Conservation (phyloP, 2,113 vertebrate genomes). For the Saguinus midas region DNA sequence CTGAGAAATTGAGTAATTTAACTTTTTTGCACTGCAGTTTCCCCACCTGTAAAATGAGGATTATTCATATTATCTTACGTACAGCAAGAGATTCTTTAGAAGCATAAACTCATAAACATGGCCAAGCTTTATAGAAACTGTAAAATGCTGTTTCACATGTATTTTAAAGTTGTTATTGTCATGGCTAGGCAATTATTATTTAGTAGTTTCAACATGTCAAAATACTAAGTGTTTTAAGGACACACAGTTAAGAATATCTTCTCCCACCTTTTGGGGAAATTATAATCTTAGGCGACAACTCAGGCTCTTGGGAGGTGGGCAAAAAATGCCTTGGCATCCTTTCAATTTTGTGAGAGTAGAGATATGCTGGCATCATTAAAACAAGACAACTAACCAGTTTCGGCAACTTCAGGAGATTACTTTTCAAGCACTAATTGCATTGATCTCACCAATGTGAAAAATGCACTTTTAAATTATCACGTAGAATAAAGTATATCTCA, state of each 20-base stretch:
- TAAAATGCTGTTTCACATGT: background rate
- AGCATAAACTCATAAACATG: background rate
- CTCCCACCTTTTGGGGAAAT: background rate
- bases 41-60: background rate
- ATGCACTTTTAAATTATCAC: conserved; percentile 30
- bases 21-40: background rate
- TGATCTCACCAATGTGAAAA: conserved; percentile 31
- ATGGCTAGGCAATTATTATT: background rate
- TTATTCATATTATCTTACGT: background rate
- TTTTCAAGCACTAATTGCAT: conserved; percentile 49
- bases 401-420: background rate
- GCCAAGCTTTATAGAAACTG: background rate
- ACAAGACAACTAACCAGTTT: background rate
- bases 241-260: background rate
- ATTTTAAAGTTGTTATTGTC: background rate
- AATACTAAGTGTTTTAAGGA: background rate
- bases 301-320: background rate
- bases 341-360: conserved; percentile 17
- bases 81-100: background rate
- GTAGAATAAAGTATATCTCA: background rate
- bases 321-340: background rate
- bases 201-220: background rate
- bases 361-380: conserved; percentile 44
- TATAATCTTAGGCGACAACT: background rate
- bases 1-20: background rate